Base-by-base conservation (phyloP, 2,797 vertebrate species). In the Chiroxiphia lanceolata region DNA sequence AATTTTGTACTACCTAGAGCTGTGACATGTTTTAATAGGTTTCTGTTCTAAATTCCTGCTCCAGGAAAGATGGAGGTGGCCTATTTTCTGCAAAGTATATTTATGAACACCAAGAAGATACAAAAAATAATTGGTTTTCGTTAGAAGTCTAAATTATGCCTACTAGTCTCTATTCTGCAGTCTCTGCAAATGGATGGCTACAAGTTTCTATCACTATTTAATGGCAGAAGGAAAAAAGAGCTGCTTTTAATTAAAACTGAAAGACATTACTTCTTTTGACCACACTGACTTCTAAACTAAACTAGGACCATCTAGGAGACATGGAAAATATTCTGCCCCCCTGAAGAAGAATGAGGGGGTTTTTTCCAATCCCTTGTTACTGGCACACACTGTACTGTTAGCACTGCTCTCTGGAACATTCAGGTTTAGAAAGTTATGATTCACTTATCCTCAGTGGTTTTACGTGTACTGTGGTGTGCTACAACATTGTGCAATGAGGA, bases 391-490 rank as follows among this genome's bases (percentile, higher is more conserved):
- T 13, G 7, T 45, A 68, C 16, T 22, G 48, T 81, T 64, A 80
- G 36, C 34, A 54, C 69, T 54, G 50, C 42, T 86, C 22, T 44
- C 68, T 95, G 90, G 93, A 89, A 92, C 67, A 77, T 82, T 56
- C 91, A 95, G 64, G 51, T 83, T 93, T 91, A 91, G 40, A 88
- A 74, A 82, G 16, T 40, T 69, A 82, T 83, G 87, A 92, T 91
- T 93, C 79, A 93, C 59, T 93, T 75, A 94, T 44, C 68, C 48
- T 6, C 64, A 79, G 44, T 19, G 67, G 34, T 71, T 95, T 92
- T 81, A 59, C 51, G 1, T 47, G 69, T 72, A 31, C 40, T 59
- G 45, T 65, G 68, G 42, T 71, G 33, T 53, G 53, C 83, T 93
- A 90, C 53, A 93, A 88, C 31, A 54, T 81, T 88, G 69, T 84